Conservation (phyloP, 2,888 invertebrate species). For the Spodoptera littoralis region DNA sequence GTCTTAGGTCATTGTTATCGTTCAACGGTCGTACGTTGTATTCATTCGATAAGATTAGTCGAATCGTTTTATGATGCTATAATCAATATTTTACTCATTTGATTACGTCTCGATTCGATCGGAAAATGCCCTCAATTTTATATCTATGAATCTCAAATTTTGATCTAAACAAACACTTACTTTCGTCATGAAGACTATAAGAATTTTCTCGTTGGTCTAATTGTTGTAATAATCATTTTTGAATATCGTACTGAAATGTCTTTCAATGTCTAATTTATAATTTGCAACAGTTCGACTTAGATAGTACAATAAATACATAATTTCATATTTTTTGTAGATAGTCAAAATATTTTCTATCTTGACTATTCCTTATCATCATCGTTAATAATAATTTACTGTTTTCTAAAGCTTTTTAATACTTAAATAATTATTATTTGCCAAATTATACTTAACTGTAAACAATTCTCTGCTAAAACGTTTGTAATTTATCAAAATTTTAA, state of each 20-base stretch:
- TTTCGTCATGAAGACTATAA: too few species aligned
- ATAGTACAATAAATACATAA: conserved; percentile 47
- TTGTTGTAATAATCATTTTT: background rate
- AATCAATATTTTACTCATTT: too few species aligned
- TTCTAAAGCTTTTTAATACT: conserved; percentile 26
- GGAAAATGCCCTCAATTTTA: background rate
- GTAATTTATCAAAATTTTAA: conserved; percentile 10
- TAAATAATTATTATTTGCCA: conserved; percentile 11
- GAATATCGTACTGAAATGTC: background rate
- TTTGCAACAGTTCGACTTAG: conserved; percentile 23
- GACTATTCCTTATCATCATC: conserved; percentile 21
- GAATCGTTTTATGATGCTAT: background rate
- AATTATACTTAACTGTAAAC: background rate
- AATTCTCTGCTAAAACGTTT: conserved; percentile 11
- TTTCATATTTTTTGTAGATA: conserved; percentile 47
- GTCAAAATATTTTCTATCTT: conserved; percentile 30
- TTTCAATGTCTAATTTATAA: too few species aligned
- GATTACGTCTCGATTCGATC: background rate
- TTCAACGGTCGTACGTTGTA: conserved; percentile 9
- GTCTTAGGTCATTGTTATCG: background rate
- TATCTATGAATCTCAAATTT: background rate
- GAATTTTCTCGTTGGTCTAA: too few species aligned
- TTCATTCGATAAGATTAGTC: conserved; percentile 1
- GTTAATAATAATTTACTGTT: conserved; percentile 5
- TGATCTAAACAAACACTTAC: too few species aligned